Percentiles rank a stretch among this genome's conserved stretches.
These are phyloP conservation scores for Danionella cerebrum DNA, from an alignment of 2,113 vertebrate species.

Conservation along the genomic window DNA sequence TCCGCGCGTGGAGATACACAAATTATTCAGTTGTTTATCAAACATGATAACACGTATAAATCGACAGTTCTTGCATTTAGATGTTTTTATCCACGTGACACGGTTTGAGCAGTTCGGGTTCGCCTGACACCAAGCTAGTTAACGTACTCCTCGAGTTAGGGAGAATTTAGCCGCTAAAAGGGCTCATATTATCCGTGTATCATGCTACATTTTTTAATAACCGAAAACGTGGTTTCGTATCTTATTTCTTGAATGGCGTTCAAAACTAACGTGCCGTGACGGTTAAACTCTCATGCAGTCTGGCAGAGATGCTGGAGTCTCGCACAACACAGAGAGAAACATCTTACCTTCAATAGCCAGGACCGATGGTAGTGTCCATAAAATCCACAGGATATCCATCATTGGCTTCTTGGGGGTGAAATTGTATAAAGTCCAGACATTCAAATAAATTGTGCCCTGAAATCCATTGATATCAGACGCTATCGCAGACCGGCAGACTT, in stretches of 20 bases:
- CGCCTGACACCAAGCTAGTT: too few species aligned
- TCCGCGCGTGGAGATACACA: not conserved
- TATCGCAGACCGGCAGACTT: slow-evolving; percentile 58
- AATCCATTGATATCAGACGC: slow-evolving; percentile 65
- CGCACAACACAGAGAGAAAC: slow-evolving; percentile 13
- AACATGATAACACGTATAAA: too few species aligned
- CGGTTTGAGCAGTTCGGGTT: too few species aligned
- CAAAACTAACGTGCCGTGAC: slow-evolving; percentile 33
- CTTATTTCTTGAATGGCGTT: slow-evolving; percentile 16
- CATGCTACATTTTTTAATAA: not conserved
- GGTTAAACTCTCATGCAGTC: slow-evolving; percentile 42
- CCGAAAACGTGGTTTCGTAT: slow-evolving; percentile 1
- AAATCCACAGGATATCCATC: slow-evolving; percentile 76
- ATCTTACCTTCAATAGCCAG: slow-evolving; percentile 72
- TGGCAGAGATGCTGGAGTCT: slow-evolving; percentile 45
- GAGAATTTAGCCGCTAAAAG: not conserved
- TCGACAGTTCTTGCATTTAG: too few species aligned
- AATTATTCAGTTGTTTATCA: not conserved
- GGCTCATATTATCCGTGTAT: not conserved
- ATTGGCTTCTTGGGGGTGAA: slow-evolving; percentile 51
- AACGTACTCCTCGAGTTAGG: too few species aligned
- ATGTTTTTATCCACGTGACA: too few species aligned
- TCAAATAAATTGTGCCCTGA: slow-evolving; percentile 65
- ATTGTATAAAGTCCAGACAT: slow-evolving; percentile 53
- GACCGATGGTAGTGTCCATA: slow-evolving; percentile 69